phyloP scores from a whole-genome alignment of 1,140 invertebrate species.

The Diprion similis region DNA sequence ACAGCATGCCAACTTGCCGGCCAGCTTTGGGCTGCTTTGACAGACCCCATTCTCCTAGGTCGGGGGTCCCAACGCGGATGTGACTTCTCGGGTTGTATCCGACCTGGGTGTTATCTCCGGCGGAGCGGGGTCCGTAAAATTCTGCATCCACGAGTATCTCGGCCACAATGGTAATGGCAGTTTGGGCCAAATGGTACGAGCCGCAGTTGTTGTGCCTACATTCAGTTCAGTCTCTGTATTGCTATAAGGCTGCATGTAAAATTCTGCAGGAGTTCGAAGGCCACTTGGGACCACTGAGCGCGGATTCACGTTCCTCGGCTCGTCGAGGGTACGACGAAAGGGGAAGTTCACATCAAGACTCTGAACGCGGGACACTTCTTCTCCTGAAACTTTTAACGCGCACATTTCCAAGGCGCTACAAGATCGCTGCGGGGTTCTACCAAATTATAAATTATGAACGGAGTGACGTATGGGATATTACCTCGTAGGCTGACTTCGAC shows the following conservation, averaged over 20 bases:
- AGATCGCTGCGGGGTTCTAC: not conserved
- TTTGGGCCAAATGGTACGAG: no score
- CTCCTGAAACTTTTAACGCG: not conserved
- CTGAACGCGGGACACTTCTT: not conserved
- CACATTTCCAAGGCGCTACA: not conserved
- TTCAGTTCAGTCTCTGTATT: no score
- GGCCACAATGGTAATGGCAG: no score
- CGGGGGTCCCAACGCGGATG: no score
- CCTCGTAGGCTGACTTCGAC: not conserved
- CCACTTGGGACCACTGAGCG: not conserved
- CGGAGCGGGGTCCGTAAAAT: no score
- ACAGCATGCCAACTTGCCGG: not conserved
- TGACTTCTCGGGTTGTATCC: no score
- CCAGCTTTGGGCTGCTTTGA: no score
- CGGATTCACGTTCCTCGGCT: not conserved
- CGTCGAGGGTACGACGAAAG: not conserved
- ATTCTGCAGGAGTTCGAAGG: not conserved
- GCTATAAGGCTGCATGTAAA: no score
- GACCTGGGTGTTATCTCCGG: no score
- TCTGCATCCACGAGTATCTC: no score
- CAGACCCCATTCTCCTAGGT: no score
- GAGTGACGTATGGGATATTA: not conserved
- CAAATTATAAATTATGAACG: conserved; percentile 5
- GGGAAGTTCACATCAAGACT: not conserved
- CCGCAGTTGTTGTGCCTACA: no score